These are phyloP conservation scores for Danio tinwini DNA, from an alignment of 2,797 vertebrate species.

Conservation along the genomic window DNA sequence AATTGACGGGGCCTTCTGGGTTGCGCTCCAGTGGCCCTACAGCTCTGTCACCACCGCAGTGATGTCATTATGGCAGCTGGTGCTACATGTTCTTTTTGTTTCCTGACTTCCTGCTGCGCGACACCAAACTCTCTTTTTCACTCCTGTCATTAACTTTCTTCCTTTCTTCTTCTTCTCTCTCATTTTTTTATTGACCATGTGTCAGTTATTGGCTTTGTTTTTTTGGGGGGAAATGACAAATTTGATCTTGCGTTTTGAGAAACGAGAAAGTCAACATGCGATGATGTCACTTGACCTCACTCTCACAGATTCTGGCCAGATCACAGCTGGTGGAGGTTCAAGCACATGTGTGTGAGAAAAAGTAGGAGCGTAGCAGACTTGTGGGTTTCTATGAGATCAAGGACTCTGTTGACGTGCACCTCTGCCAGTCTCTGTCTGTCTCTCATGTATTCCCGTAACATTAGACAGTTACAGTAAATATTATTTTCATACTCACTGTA, in stretches of 20 bases:
- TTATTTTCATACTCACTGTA: neutral
- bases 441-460: constrained; percentile 22
- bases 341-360: constrained; percentile 46
- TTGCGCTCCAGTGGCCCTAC: constrained; percentile 21
- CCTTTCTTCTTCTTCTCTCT: neutral
- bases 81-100: constrained; percentile 44
- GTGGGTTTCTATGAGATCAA: constrained; percentile 39
- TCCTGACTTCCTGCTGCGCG: constrained; percentile 49
- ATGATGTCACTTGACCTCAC: constrained; percentile 42
- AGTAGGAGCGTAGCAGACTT: constrained; percentile 34
- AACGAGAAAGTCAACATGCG: neutral
- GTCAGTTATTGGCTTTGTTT: constrained; percentile 16
- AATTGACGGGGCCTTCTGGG: constrained; percentile 40
- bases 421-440: constrained; percentile 15
- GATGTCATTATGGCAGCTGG: constrained; percentile 56
- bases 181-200: constrained; percentile 14
- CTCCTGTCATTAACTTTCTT: constrained; percentile 33
- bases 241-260: neutral
- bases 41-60: constrained; percentile 20
- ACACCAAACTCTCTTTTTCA: constrained; percentile 34
- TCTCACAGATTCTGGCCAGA: neutral
- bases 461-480: neutral
- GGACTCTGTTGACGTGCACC: constrained; percentile 41
- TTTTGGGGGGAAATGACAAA: constrained; percentile 9
- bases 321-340: constrained; percentile 35